These are phyloP conservation scores for Elachura formosa DNA, from an alignment of 2,113 vertebrate species.

Conservation along the genomic window DNA sequence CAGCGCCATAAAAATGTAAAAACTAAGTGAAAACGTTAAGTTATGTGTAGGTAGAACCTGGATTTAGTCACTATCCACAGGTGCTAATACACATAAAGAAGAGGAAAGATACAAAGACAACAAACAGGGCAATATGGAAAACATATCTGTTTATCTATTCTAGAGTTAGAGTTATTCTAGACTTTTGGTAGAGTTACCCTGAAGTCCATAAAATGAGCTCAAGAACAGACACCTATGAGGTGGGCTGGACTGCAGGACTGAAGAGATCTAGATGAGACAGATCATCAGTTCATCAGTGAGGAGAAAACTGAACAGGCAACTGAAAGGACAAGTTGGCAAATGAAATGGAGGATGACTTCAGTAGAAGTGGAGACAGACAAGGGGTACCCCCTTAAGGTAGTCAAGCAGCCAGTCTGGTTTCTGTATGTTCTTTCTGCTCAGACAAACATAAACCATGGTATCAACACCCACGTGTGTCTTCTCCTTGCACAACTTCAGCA, in stretches of 20 bases:
- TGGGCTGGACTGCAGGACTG: not conserved
- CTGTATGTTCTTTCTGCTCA: not conserved
- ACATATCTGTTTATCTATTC: not conserved
- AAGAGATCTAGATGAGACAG: not conserved
- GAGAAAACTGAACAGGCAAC: not conserved
- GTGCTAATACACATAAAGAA: not conserved
- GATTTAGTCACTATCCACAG: not conserved
- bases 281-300: not conserved
- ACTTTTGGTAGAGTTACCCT: not conserved
- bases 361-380: not conserved
- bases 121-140: not conserved
- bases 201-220: not conserved
- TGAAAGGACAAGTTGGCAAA: not conserved
- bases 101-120: not conserved
- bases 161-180: not conserved
- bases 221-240: not conserved
- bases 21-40: not conserved
- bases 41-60: not conserved
- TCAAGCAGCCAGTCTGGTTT: not conserved
- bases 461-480: fast-evolving
- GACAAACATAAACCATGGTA: fast-evolving
- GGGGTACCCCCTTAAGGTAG: fast-evolving
- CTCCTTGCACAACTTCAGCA: not conserved
- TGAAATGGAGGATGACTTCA: not conserved
- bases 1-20: not conserved